A percentile compares a stretch with the other conserved stretches of the same genome.
Evolutionary conservation across 2,113 vertebrate genomes (phyloP).

Genomic region (Aix galericulata): DNA sequence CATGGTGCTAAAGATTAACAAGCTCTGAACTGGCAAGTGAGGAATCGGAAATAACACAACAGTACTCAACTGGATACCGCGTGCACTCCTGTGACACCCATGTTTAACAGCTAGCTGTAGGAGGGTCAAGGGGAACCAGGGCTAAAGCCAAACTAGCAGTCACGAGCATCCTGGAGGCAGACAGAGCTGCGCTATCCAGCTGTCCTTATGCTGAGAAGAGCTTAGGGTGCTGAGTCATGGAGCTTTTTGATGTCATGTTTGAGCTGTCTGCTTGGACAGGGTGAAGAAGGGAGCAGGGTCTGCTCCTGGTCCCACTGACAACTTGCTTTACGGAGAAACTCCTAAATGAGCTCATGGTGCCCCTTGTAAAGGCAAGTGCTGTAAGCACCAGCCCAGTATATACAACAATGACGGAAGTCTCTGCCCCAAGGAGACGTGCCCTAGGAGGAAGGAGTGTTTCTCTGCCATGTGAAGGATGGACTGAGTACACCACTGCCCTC

Average conservation of each 20-base stretch:
- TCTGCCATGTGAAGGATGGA: neutral
- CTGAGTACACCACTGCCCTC: fast-evolving
- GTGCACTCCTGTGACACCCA: fast-evolving
- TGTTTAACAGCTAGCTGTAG: fast-evolving
- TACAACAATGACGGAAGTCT: neutral
- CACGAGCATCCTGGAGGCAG: fast-evolving
- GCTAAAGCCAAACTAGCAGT: neutral
- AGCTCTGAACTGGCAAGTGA: neutral
- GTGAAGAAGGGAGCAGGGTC: neutral
- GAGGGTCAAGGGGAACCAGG: neutral
- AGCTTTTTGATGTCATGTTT: neutral
- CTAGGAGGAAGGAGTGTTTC: neutral
- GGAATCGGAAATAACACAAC: neutral
- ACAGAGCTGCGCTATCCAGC: neutral
- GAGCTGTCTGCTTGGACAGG: neutral
- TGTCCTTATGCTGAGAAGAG: neutral
- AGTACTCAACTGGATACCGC: neutral
- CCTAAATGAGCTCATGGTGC: neutral
- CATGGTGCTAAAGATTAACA: neutral
- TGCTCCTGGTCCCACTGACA: neutral
- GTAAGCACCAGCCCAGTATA: neutral
- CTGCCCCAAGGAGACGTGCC: neutral
- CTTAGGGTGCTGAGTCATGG: fast-evolving
- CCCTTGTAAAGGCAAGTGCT: neutral
- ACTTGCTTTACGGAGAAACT: neutral